A percentile compares a stretch with the other conserved stretches of the same genome.
Evolutionary conservation across 1,140 invertebrate species (phyloP).

Genomic region (Bradysia coprophila): DNA sequence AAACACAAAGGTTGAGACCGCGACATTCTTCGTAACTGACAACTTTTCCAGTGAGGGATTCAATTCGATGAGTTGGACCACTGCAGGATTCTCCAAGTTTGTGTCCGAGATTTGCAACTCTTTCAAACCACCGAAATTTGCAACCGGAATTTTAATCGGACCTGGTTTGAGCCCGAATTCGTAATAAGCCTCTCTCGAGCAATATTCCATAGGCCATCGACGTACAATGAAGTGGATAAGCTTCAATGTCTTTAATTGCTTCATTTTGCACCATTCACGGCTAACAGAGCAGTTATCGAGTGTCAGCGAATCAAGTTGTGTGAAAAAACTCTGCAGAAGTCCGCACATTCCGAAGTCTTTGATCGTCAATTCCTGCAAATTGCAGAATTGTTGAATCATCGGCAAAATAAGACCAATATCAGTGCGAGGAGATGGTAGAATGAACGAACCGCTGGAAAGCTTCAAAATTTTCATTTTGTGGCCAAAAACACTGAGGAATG

Average conservation of each 20-base stretch:
- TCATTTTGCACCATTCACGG: not conserved
- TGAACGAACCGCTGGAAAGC: not conserved
- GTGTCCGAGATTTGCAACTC: not conserved
- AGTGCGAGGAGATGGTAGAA: not conserved
- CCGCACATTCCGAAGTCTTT: not conserved
- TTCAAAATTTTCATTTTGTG: not conserved
- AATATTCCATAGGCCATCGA: not conserved
- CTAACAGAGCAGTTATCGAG: not conserved
- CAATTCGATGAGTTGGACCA: not conserved
- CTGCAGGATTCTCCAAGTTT: not conserved
- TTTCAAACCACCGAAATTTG: not conserved
- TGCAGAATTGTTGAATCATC: not conserved
- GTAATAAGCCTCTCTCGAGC: not conserved
- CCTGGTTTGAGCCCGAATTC: not conserved
- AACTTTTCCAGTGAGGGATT: not conserved
- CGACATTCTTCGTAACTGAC: not conserved
- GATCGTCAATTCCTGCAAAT: not conserved
- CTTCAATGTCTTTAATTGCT: not conserved
- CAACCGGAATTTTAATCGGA: not conserved
- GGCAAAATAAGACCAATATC: not conserved
- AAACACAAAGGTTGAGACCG: not conserved
- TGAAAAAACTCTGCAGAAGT: not conserved
- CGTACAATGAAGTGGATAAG: not conserved
- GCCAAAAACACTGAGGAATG: not conserved
- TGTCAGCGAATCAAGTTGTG: not conserved